These are phyloP conservation scores for Eupristina koningsbergeri DNA, from an alignment of 1,140 invertebrate species.

Conservation along the genomic window DNA sequence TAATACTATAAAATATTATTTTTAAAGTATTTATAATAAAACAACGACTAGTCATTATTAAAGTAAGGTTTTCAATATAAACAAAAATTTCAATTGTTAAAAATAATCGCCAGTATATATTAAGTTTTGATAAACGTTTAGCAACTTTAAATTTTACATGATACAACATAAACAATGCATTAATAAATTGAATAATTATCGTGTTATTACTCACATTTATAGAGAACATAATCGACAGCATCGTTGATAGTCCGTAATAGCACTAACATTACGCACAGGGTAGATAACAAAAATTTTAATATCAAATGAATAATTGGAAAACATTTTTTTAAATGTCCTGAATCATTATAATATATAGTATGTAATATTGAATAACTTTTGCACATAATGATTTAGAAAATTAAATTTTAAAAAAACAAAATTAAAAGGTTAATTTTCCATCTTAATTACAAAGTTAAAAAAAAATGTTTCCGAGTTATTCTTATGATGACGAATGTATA, in stretches of 20 bases:
- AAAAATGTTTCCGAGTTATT: not conserved
- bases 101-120: not conserved
- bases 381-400: too few species aligned
- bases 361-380: too few species aligned
- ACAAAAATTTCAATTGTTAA: not conserved
- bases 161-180: constrained; percentile 16
- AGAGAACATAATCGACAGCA: constrained; percentile 37
- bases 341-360: too few species aligned
- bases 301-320: constrained; percentile 16
- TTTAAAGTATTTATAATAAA: not conserved
- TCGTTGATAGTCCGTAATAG: constrained; percentile 27
- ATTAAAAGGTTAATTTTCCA: too few species aligned
- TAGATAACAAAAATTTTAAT: constrained; percentile 18
- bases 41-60: not conserved
- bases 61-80: not conserved
- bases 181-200: not conserved
- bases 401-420: too few species aligned
- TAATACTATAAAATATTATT: not conserved
- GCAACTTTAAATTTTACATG: constrained; percentile 4
- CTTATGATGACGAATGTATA: constrained; percentile 9
- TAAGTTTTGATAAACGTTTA: not conserved
- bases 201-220: constrained; percentile 43
- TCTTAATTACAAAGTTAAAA: too few species aligned
- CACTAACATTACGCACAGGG: not conserved
- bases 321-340: not conserved